Conservation (phyloP, 2,797 vertebrate genomes). For the Ibycter americanus region DNA sequence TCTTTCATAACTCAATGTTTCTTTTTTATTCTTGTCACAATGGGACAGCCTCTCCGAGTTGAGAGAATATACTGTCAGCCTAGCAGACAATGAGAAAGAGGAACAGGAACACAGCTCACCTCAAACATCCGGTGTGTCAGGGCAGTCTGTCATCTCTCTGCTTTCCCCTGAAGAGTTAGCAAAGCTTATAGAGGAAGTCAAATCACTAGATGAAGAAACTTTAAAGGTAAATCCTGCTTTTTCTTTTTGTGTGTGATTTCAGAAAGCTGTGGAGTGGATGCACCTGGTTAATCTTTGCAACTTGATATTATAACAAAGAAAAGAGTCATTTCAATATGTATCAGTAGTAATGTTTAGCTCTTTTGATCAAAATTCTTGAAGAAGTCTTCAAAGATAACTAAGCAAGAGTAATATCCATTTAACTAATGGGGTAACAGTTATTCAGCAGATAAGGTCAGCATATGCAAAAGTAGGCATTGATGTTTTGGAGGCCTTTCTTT, state of each 20-base stretch:
- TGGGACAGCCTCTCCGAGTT: slow-evolving; percentile 85
- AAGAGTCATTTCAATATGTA: background rate
- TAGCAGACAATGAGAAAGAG: slow-evolving; percentile 64
- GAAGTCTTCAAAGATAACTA: background rate
- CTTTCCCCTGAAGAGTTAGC: slow-evolving; percentile 85
- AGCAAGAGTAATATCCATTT: background rate
- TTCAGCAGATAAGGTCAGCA: background rate
- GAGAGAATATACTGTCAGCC: slow-evolving; percentile 81
- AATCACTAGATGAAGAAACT: slow-evolving; percentile 84
- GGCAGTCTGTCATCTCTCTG: slow-evolving; percentile 88
- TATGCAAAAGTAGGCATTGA: background rate
- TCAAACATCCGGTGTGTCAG: slow-evolving; percentile 54
- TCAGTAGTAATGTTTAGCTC: background rate
- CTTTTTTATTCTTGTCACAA: background rate
- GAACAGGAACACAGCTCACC: slow-evolving; percentile 49
- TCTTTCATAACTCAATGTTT: background rate
- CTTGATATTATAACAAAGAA: background rate
- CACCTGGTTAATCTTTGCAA: background rate
- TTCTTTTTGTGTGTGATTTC: background rate
- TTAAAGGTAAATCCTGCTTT: slow-evolving; percentile 80
- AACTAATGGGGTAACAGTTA: background rate
- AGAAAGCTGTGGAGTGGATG: background rate
- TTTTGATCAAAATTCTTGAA: background rate
- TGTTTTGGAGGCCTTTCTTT: background rate
- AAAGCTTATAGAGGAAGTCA: slow-evolving; percentile 88